Conservation (phyloP, 2,113 vertebrate species). For the Cnemophilus loriae region DNA sequence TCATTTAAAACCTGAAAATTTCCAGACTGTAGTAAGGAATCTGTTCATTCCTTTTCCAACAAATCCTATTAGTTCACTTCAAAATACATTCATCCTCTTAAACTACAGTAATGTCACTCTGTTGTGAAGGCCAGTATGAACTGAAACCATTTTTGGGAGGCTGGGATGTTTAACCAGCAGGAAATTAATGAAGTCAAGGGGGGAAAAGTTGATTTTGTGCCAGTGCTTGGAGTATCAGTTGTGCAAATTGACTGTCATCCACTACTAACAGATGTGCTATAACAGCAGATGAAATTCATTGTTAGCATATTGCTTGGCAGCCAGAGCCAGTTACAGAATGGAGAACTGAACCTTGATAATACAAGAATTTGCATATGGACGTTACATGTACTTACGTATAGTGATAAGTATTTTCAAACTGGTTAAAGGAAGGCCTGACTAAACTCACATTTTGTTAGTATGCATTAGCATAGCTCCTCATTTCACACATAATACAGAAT, state of each 20-base stretch:
- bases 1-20: background rate
- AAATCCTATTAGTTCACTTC: slow-evolving; percentile 14
- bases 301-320: background rate
- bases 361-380: slow-evolving; percentile 29
- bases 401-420: background rate
- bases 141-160: background rate
- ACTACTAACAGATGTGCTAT: slow-evolving; percentile 42
- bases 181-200: slow-evolving; percentile 9
- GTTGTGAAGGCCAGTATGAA: background rate
- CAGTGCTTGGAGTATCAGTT: background rate
- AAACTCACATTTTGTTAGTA: background rate
- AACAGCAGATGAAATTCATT: slow-evolving; percentile 37
- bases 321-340: slow-evolving; percentile 17
- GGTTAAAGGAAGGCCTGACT: background rate
- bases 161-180: background rate
- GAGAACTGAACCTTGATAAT: background rate
- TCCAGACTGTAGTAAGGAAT: background rate
- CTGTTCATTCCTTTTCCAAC: background rate
- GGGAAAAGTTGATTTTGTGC: background rate
- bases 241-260: slow-evolving; percentile 35
- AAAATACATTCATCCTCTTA: slow-evolving; percentile 5
- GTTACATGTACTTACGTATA: background rate
- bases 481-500: background rate
- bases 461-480: background rate
- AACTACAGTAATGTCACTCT: background rate